Evolutionary conservation across 2,888 invertebrate genomes (phyloP), one percentile per base, ranked within the genome.

Genomic region (Ditylenchus weischeri): DNA sequence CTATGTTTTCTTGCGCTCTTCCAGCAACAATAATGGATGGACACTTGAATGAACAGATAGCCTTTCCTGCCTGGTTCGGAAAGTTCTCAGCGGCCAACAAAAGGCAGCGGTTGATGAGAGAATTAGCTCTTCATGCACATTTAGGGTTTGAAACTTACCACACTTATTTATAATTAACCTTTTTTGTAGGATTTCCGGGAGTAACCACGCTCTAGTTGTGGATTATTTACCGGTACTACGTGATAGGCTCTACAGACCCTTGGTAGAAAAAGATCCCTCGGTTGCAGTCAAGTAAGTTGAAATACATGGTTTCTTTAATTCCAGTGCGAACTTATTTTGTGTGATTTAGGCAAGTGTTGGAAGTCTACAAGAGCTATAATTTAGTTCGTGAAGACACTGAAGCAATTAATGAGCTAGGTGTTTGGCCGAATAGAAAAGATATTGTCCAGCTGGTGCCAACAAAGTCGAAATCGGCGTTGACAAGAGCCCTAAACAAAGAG

Each of bases 41-140:
- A 3, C 87, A 89, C 80, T 84, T 93, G 63, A 72, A 62, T 15
- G 68, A 67, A 15, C 90, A 90, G 86, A 90, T 93, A 23, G 89
- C 90, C 81, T 98, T 98, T 84, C 98, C 98, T 2, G 86, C 88
- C 50, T 98, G 96, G 95, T 88, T 98, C 64, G 98, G 98, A 0
- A 92, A 92, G 85, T 92, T 94, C 86, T 95, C 96, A 0, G 89
- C 88, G 71, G 86, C 87, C 21, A 88, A 86, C 72, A 96, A 95
- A 86, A 89, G 90, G 82, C 88, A 89, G 58, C 87, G 94, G 23
- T 86, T 93, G 59, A 86, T 90, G 15, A 90, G 90, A 84, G 92
- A 93, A 84, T 86, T 94, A 62, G 89, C 90, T 76, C 87, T 89
- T n/a, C 95, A 95, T 80, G 90, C 91, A 68, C 86, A 91, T 72